Percentiles rank a stretch among this genome's conserved stretches.
These are phyloP conservation scores for Heliconius nattereri DNA, from an alignment of 1,140 invertebrate species.

Conservation along the genomic window DNA sequence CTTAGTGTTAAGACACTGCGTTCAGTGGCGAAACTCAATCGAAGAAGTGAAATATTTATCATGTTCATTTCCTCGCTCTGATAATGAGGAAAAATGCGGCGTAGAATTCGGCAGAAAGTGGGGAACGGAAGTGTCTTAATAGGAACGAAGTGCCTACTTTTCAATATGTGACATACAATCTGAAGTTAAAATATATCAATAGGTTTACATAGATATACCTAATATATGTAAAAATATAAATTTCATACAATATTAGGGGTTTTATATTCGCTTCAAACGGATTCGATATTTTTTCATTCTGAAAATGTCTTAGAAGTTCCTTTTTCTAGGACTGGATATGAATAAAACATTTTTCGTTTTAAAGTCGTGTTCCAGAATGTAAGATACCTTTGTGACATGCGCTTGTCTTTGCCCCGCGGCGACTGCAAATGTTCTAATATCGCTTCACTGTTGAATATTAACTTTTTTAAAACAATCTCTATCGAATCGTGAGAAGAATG, in stretches of 20 bases:
- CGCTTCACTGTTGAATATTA: not conserved
- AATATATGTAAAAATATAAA: not conserved
- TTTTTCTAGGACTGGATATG: constrained; percentile 14
- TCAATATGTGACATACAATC: too few species aligned
- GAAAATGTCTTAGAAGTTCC: constrained; percentile 14
- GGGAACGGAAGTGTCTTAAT: too few species aligned
- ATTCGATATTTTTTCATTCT: not conserved
- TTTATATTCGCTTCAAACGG: not conserved
- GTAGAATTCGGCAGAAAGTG: too few species aligned
- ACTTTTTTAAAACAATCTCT: not conserved
- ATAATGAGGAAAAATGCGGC: too few species aligned
- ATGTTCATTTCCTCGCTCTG: too few species aligned
- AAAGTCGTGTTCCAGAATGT: constrained; percentile 16
- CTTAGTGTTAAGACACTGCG: too few species aligned
- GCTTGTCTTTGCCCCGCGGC: constrained; percentile 15
- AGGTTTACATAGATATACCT: not conserved
- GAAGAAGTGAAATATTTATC: too few species aligned
- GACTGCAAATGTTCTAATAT: constrained; percentile 16
- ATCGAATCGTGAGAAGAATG: not conserved
- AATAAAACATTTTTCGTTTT: constrained; percentile 10
- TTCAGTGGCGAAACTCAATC: too few species aligned
- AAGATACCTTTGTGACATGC: constrained; percentile 16
- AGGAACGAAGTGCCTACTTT: too few species aligned
- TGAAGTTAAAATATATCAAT: too few species aligned
- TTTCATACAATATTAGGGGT: not conserved